phyloP scores from a whole-genome alignment of 2,888 invertebrate species.

The Ligdia adustata region DNA sequence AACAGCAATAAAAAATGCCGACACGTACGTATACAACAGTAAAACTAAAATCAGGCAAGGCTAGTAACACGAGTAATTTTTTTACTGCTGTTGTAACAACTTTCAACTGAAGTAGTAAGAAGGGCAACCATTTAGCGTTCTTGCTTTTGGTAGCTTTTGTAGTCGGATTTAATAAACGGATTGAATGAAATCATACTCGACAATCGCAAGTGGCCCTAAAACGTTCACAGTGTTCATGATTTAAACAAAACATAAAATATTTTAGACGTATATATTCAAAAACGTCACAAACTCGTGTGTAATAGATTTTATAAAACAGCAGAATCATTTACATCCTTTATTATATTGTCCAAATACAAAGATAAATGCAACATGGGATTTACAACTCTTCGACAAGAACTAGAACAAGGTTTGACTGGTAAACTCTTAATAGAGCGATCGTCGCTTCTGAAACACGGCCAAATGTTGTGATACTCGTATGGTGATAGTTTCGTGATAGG shows the following conservation, averaged over 20 bases:
- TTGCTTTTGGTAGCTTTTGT: too few relatives aligned
- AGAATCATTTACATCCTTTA: constrained; percentile 57
- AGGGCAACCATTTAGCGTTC: too few relatives aligned
- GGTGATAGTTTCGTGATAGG: constrained; percentile 31
- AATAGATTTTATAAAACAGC: constrained; percentile 24
- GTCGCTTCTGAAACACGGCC: constrained; percentile 33
- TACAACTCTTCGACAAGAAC: constrained; percentile 43
- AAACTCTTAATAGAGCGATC: constrained; percentile 1
- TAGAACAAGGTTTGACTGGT: constrained; percentile 4
- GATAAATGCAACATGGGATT: constrained; percentile 66
- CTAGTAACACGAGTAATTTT: too few relatives aligned
- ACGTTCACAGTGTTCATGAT: too few relatives aligned
- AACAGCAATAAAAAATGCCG: too few relatives aligned
- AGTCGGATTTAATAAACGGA: too few relatives aligned
- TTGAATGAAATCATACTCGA: too few relatives aligned
- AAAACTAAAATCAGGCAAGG: too few relatives aligned
- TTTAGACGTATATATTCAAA: not conserved
- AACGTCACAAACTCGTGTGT: constrained; percentile 5
- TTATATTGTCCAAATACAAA: constrained; percentile 57
- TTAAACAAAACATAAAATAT: not conserved
- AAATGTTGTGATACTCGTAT: constrained; percentile 37
- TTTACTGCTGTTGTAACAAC: too few relatives aligned
- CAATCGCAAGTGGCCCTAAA: too few relatives aligned
- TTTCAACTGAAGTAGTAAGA: too few relatives aligned
- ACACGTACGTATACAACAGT: too few relatives aligned